Evolutionary conservation across 2,888 invertebrate genomes (phyloP), one percentile per base, ranked within the genome.

Genomic region (Theretra japonica): DNA sequence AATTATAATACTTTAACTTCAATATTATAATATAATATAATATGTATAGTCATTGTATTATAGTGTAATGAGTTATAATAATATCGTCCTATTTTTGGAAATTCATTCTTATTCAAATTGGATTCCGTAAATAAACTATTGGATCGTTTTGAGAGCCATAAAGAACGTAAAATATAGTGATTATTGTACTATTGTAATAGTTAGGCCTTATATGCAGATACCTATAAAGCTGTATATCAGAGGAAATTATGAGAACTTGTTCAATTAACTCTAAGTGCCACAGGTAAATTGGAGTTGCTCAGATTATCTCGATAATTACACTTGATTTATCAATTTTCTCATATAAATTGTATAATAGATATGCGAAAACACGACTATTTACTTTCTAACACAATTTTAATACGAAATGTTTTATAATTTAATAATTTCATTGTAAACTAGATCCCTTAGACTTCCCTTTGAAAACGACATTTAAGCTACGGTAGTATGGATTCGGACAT

Each of bases 241-340:
- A n/a, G n/a, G 53, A 53, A 53, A 53, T 53, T 53, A 53, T 53
- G 53, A 53, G 50, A 53, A 53, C 53, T 53, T 53, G 53, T 53
- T 53, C 53, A 53, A 53, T 53, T 53, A 53, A 53, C 53, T 53
- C 53, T n/a, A 53, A 53, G 53, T 53, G 53, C 19, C 53, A 53
- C 53, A 53, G n/a, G 53, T 53, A n/a, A 53, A 53, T 53, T 53
- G 53, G 53, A 53, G 53, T n/a, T 53, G 53, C n/a, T 53, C n/a
- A 53, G 53, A 53, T 53, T n/a, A 53, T 53, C n/a, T 17, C 58
- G 25, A 58, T 58, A 58, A 15, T 23, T 58, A 25, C 25, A 4
- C 58, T 58, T 58, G 23, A 58, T 25, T 58, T 25, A 15, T 58
- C 25, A 25, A 58, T 58, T 58, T 25, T 58, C 23, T 25, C 25